Percentiles rank a stretch among this genome's conserved stretches.
Conservation (phyloP, 2,797 vertebrate genomes). For the Amphiprion clarkii region DNA sequence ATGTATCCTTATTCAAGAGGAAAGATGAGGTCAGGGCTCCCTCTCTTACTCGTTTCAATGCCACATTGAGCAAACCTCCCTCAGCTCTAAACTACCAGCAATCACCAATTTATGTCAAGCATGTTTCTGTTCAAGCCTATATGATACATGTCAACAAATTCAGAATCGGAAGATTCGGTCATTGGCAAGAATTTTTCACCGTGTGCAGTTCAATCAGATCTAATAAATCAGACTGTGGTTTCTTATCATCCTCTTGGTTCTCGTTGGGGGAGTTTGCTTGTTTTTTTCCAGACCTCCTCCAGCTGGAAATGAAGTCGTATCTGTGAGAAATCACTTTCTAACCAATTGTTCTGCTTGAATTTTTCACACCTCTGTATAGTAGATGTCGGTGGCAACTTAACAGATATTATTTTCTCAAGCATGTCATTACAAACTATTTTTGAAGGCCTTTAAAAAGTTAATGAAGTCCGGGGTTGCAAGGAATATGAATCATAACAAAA, state of each 20-base stretch:
- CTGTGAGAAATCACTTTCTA: conserved; percentile 17
- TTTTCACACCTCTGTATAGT: conserved; percentile 7
- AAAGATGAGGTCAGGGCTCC: background rate
- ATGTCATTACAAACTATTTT: background rate
- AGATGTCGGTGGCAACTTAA: background rate
- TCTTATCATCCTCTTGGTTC: background rate
- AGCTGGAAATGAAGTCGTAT: conserved; percentile 1
- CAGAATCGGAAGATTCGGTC: conserved; percentile 1
- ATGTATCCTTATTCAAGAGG: conserved; percentile 16
- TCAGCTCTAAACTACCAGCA: background rate
- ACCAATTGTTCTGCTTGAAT: conserved; percentile 20
- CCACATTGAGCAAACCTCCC: background rate
- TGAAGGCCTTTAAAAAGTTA: background rate
- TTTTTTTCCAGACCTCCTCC: background rate
- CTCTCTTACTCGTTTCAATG: conserved; percentile 1
- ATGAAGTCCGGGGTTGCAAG: background rate
- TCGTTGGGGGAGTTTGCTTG: background rate
- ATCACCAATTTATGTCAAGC: background rate
- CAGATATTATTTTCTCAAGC: background rate
- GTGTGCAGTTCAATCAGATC: background rate
- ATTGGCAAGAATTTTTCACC: background rate
- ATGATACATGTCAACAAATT: background rate
- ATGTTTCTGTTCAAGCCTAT: background rate
- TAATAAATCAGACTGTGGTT: conserved; percentile 12
- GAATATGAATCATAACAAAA: background rate